A percentile compares a stretch with the other conserved stretches of the same genome.
Evolutionary conservation across 2,113 vertebrate genomes (phyloP).

Genomic region (Brachyhypopomus occidentalis): DNA sequence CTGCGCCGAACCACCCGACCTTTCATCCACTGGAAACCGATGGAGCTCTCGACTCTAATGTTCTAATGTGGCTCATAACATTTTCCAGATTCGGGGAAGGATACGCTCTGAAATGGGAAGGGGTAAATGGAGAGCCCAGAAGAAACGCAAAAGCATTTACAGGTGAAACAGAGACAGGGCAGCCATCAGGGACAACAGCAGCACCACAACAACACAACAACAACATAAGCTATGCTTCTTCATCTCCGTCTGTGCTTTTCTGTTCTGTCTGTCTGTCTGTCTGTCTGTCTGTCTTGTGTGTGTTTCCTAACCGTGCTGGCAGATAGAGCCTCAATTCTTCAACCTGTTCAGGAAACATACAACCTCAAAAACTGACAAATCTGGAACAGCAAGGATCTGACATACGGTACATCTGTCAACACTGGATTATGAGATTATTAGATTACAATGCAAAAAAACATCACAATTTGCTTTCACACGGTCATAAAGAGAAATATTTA

Average conservation of each 20-base stretch:
- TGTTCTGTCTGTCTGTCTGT: too few relatives aligned
- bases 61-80: background rate
- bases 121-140: too few relatives aligned
- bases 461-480: background rate
- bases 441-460: background rate
- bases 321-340: background rate
- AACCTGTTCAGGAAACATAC: background rate
- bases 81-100: background rate
- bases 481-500: conserved; percentile 15
- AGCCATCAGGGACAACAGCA: background rate
- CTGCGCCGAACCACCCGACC: background rate
- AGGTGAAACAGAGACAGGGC: background rate
- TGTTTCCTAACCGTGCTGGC: background rate
- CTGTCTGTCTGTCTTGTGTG: too few relatives aligned
- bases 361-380: background rate
- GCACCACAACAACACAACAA: background rate
- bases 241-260: too few relatives aligned
- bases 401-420: background rate
- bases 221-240: too few relatives aligned
- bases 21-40: background rate
- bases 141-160: too few relatives aligned
- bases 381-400: background rate
- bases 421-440: background rate
- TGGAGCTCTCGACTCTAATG: background rate
- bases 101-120: too few relatives aligned